These are phyloP conservation scores for Tadarida brasiliensis DNA, from an alignment of 2,797 vertebrate genomes.

Conservation along the genomic window DNA sequence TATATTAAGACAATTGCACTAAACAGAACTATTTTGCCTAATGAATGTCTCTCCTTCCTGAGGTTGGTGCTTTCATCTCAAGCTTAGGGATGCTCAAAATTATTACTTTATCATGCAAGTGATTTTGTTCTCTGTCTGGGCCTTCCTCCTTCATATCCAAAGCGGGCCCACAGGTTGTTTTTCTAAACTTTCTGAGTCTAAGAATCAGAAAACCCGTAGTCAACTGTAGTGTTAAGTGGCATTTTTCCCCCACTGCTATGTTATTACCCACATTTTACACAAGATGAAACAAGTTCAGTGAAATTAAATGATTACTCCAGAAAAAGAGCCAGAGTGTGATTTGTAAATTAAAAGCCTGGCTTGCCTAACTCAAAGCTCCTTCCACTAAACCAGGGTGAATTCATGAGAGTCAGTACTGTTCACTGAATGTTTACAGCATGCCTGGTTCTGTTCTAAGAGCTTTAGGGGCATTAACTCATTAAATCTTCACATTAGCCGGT, in stretches of 20 bases:
- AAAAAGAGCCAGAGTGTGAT: background rate
- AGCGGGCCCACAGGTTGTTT: background rate
- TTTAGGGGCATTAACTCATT: background rate
- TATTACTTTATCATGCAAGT: background rate
- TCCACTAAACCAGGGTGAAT: background rate
- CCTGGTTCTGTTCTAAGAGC: background rate
- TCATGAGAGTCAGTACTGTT: background rate
- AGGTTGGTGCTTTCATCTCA: constrained; percentile 4
- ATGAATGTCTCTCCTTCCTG: background rate
- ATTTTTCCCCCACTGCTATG: background rate
- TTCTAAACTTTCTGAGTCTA: background rate
- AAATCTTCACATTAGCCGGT: background rate
- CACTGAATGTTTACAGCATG: background rate
- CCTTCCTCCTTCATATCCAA: background rate
- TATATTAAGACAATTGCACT: background rate
- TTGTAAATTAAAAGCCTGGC: constrained; percentile 44
- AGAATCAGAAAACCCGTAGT: constrained; percentile 4
- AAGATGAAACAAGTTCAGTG: constrained; percentile 63
- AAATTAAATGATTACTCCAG: constrained; percentile 37
- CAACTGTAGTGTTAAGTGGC: constrained; percentile 43
- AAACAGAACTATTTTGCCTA: background rate
- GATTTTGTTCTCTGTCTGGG: background rate
- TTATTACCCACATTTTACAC: constrained; percentile 49
- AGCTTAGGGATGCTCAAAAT: background rate
- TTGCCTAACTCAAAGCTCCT: constrained; percentile 11